Evolutionary conservation across 2,113 vertebrate genomes (phyloP), one percentile per base, ranked within the genome.

Genomic region (Regulus satrapa): DNA sequence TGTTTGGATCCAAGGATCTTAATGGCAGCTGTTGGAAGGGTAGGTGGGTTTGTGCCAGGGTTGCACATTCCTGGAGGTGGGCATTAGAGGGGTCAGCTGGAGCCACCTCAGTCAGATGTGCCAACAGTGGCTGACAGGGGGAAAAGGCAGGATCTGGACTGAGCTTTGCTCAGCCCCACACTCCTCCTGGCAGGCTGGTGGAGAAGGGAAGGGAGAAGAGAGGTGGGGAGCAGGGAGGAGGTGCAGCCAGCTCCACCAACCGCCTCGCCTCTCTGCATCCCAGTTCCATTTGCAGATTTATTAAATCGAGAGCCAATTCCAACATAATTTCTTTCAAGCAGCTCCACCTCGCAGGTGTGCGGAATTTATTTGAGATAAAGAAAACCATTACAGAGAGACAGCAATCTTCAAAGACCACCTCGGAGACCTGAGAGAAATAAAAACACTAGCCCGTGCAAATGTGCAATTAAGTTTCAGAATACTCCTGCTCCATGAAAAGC

Each of bases 401-500:
- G 86, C 96, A 97, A 95, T 97, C 97, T 98, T 97, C 97, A 97
- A 97, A 98, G 97, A 94, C 97, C 98, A 98, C 98, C 98, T 97
- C 94, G 11, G 97, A 97, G 97, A 98, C 97, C 95, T 94, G 89
- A 96, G 97, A 97, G 97, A 97, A 98, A 97, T 96, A 97, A 97
- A 98, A 98, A 97, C 97, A 97, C 95, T 97, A 97, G 97, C 97
- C 97, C 73, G 66, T 97, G 95, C 97, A 97, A 98, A 98, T 92
- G 96, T 87, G 97, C 98, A 97, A 97, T 98, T 98, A 98, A 96
- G 96, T 97, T 97, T 97, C 97, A 98, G 97, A 97, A 98, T 97
- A 96, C 95, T 97, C 38, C 64, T 92, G 97, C 95, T 96, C 95
- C 95, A 92, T 59, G 96, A 97, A 97, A 97, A 97, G 96, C 89